Base-by-base conservation (phyloP, 2,888 invertebrate genomes). In the Barypeithes pellucidus region DNA sequence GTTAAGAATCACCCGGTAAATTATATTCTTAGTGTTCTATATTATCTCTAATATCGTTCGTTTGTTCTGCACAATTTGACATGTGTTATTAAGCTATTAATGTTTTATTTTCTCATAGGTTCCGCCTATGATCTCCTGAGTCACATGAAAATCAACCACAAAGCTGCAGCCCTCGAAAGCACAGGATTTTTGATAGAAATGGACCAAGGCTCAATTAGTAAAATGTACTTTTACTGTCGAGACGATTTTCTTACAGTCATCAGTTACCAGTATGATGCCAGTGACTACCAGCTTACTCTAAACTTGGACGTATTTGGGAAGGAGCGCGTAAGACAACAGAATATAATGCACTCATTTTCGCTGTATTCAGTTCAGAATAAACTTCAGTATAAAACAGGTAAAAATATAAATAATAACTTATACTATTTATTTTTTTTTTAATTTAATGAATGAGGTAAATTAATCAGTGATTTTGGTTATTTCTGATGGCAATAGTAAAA, bases 311-410 rank as follows among this genome's bases (percentile, higher is more conserved):
- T 29, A 29, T 14, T 52, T 12, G 52, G 29, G 1, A 14, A 22
- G n/a, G 22, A n/a, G 4, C 12, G 24, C 11, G 18, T 3, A n/a
- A 24, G n/a, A 5, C 52, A 29, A 14, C 29, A 52, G 29, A 24
- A 52, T 52, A 52, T 52, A 12, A 29, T 52, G 52, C 29, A 52
- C 20, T 4, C 29, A n/a, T 52, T 52, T 14, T 8, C 29, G 24
- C 52, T 52, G 11, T 52, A 52, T 52, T 52, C 52, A 7, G 52
- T 52, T 5, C 29, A n/a, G 14, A 52, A 52, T 24, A 29, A 52
- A 14, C 52, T 52, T 29, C 52, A 52, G 20, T 52, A 52, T 9
- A 52, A 52, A 52, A 52, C 52, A 24, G 52, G 52, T 52, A 52
- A 52, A 29, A 8, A 29, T 29, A 29, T n/a, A n/a, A n/a, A n/a